Evolutionary conservation across 2,113 vertebrate species (phyloP), one percentile per base, ranked within the genome.

Genomic region (Apteryx owenii): DNA sequence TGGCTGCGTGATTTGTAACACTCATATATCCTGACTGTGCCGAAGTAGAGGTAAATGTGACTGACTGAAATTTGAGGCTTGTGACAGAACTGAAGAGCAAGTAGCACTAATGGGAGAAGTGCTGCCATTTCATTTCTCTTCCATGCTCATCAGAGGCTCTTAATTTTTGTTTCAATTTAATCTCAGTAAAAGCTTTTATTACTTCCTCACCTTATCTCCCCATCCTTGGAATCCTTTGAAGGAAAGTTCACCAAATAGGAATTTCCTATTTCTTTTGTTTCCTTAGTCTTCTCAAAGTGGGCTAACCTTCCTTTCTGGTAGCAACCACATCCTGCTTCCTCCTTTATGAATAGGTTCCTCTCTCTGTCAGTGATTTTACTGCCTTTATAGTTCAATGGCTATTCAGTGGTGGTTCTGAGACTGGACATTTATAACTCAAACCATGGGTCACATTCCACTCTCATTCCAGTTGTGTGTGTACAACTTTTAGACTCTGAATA

Each of bases 131-230:
- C 5, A 65, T 89, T 89, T 80, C 85, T 92, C 33, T 68, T 25
- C 58, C 71, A 54, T 17, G 6, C 60, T 89, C 62, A 76, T 58
- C 61, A 66, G 22, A 46, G 77, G 71, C 75, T 84, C 50, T 46
- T 94, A 38, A 54, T 85, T 80, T 80, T 65, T 87, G 42, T 68
- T 96, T 95, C 60, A 61, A 48, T 91, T 90, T 95, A 85, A 96
- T 90, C 68, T 78, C 38, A 38, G 36, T 78, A 90, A 83, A 91
- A 95, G 87, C 86, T 95, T 94, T 87, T 77, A 79, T 12, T 64
- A 7, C 42, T 72, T 95, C 77, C 82, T 83, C 29, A 65, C 56
- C 8, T 89, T 89, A 56, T 70, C 71, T 91, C 21, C 4, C 29
- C 42, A 89, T 38, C 46, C 60, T 75, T 85, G 42, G 69, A 95